Conservation (phyloP, 2,888 invertebrate genomes). For the Sphecodes monilicornis region DNA sequence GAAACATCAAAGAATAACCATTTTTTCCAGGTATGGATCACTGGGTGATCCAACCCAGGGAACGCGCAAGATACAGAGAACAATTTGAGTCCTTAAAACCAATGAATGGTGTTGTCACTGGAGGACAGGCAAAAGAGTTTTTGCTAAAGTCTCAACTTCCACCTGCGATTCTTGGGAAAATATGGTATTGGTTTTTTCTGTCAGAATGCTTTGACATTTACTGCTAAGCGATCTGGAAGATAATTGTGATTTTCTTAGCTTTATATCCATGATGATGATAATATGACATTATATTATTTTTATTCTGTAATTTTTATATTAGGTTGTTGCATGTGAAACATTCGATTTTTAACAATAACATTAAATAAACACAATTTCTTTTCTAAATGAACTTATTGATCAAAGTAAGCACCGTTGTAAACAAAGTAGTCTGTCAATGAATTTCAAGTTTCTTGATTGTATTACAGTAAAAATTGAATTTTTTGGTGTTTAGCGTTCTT, state of each 20-base stretch:
- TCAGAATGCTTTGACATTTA: constrained; percentile 11
- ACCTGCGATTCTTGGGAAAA: constrained; percentile 95
- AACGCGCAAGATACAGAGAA: constrained; percentile 94
- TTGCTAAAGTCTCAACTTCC: constrained; percentile 96
- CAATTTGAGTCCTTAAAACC: constrained; percentile 96
- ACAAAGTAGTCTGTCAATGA: no score
- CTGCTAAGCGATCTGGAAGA: constrained; percentile 12
- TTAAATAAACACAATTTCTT: no score
- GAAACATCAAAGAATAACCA: not conserved
- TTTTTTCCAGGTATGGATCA: constrained; percentile 87
- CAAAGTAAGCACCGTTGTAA: no score
- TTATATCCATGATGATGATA: not conserved
- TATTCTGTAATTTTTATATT: not conserved
- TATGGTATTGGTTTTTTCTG: constrained; percentile 90
- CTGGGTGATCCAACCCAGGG: constrained; percentile 95
- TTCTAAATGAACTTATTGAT: no score
- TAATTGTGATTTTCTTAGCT: constrained; percentile 8
- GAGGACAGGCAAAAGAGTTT: constrained; percentile 96
- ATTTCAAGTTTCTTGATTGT: no score
- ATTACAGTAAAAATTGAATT: no score
- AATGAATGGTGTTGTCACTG: constrained; percentile 94
- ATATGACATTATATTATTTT: not conserved
- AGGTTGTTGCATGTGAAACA: no score
- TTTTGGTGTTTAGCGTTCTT: no score
- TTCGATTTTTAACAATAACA: no score